phyloP scores from a whole-genome alignment of 2,113 vertebrate species.

The Podocnemis expansa region DNA sequence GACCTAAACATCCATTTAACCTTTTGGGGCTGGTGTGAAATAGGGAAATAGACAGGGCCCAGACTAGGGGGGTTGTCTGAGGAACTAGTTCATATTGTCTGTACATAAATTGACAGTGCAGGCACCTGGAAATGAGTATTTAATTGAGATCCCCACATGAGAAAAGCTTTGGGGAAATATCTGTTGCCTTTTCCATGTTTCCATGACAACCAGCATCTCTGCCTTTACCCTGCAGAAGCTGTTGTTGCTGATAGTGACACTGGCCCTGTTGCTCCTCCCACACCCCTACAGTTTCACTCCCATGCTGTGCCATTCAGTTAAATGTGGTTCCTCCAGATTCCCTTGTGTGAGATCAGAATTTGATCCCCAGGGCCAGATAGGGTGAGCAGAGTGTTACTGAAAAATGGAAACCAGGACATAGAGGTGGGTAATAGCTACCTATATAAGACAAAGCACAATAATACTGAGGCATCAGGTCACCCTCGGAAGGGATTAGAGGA shows the following conservation, averaged over 20 bases:
- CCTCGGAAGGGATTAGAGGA: not conserved
- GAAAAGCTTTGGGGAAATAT: not conserved
- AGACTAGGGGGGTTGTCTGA: not conserved
- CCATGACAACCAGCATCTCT: not conserved
- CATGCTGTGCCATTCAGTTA: not conserved
- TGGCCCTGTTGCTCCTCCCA: not conserved
- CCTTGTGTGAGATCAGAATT: not conserved
- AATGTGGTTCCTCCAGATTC: not conserved
- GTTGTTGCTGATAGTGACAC: not conserved
- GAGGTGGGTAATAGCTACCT: no score
- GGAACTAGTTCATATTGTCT: not conserved
- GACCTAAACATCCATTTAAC: not conserved
- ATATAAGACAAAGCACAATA: no score
- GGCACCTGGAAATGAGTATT: not conserved
- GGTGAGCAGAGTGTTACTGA: no score
- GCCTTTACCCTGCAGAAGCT: not conserved
- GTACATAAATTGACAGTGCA: not conserved
- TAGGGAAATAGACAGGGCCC: not conserved
- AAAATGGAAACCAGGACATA: no score
- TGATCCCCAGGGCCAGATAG: not conserved
- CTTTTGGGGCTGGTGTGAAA: not conserved
- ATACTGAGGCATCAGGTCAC: no score
- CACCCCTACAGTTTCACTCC: not conserved
- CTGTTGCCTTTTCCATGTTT: not conserved
- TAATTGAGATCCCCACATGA: not conserved